A percentile compares a stretch with the other conserved stretches of the same genome.
Conservation (phyloP, 2,113 vertebrate species). For the Cavia porcellus region DNA sequence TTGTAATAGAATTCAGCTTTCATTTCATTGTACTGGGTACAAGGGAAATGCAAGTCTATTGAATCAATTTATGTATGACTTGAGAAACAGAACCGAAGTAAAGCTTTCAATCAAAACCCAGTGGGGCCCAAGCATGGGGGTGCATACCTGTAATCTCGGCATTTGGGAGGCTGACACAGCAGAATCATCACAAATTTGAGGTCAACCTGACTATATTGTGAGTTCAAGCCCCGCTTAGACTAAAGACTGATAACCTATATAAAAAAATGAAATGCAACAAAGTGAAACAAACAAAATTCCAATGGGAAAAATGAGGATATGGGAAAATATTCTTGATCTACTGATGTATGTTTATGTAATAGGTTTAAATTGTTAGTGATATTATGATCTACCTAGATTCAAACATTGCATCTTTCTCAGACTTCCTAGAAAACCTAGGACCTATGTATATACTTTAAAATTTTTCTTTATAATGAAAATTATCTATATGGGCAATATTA, state of each 20-base stretch:
- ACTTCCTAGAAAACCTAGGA: not conserved
- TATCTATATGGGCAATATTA: not conserved
- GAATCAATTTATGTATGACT: slow-evolving; percentile 1
- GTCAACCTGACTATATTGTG: not conserved
- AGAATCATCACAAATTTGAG: not conserved
- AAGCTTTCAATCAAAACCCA: slow-evolving; percentile 31
- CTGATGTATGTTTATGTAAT: not conserved
- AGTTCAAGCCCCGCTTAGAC: not conserved
- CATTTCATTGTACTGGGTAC: slow-evolving; percentile 21
- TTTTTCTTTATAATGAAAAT: slow-evolving; percentile 25
- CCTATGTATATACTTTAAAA: not conserved
- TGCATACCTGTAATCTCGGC: not conserved
- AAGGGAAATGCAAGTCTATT: not conserved
- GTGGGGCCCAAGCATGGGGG: not conserved
- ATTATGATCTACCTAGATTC: not conserved
- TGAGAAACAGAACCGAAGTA: slow-evolving; percentile 22
- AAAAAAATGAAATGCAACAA: not conserved
- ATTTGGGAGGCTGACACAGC: not conserved
- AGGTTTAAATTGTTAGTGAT: not conserved
- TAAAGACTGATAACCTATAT: not conserved
- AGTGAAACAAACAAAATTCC: not conserved
- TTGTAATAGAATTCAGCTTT: not conserved
- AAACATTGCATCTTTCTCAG: not conserved
- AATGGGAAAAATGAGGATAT: not conserved
- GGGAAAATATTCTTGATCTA: not conserved